A percentile compares a stretch with the other conserved stretches of the same genome.
phyloP scores from a whole-genome alignment of 2,888 invertebrate species.

The Leistus spinibarbis region DNA sequence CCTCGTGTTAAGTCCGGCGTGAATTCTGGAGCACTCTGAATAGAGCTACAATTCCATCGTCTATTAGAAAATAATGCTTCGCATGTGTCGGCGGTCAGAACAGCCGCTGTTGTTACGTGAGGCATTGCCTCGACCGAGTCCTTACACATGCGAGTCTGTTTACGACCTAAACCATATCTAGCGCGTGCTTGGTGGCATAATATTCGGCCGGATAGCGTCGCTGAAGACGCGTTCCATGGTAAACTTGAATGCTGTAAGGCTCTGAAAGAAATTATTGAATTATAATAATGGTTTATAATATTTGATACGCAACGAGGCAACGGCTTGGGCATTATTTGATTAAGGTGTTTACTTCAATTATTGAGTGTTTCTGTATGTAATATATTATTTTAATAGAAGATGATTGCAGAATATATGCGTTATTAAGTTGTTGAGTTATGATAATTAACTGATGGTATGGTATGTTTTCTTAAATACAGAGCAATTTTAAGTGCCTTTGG shows the following conservation, averaged over 20 bases:
- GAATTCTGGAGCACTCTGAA: constrained; percentile 72
- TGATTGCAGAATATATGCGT: too few species aligned
- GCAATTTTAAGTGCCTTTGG: background rate
- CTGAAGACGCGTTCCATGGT: constrained; percentile 51
- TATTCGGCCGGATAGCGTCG: constrained; percentile 49
- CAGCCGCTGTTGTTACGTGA: constrained; percentile 75
- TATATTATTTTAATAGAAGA: too few species aligned
- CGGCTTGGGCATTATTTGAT: too few species aligned
- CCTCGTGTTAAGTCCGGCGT: constrained; percentile 81
- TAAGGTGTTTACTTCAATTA: too few species aligned
- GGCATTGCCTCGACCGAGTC: constrained; percentile 74
- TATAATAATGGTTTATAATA: too few species aligned
- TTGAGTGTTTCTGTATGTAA: too few species aligned
- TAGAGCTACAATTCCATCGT: constrained; percentile 84
- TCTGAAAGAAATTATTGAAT: constrained; percentile 47
- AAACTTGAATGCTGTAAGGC: constrained; percentile 55
- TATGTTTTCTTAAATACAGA: background rate
- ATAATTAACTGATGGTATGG: too few species aligned
- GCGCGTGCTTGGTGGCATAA: constrained; percentile 53
- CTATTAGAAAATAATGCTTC: constrained; percentile 72
- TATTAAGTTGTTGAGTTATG: too few species aligned
- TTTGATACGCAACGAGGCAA: too few species aligned
- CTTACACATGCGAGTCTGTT: constrained; percentile 69
- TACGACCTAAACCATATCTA: constrained; percentile 62
- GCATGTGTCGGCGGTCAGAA: constrained; percentile 71